These are phyloP conservation scores for Cyclophora punctaria DNA, from an alignment of 2,888 invertebrate species.

Conservation along the genomic window DNA sequence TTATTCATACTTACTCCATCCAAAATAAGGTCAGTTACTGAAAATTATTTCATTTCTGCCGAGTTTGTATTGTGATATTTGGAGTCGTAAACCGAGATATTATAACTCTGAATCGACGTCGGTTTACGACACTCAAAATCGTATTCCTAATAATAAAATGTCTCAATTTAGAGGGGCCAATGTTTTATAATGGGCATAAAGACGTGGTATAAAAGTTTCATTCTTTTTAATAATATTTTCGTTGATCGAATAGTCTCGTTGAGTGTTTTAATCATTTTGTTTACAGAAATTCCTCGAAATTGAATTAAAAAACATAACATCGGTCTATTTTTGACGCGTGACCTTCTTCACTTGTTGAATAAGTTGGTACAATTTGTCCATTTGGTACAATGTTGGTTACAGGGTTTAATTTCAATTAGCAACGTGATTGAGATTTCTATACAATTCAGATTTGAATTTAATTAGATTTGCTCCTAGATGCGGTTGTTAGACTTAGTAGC, in stretches of 20 bases:
- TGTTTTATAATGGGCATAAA: slow-evolving; percentile 65
- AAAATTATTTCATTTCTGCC: slow-evolving; percentile 25
- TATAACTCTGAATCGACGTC: slow-evolving; percentile 55
- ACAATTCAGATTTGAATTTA: no score
- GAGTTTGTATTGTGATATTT: slow-evolving; percentile 50
- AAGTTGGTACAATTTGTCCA: no score
- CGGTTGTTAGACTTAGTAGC: no score
- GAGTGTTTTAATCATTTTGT: slow-evolving; percentile 19
- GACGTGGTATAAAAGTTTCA: slow-evolving; percentile 31
- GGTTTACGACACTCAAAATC: slow-evolving; percentile 69
- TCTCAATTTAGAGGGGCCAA: slow-evolving; percentile 65
- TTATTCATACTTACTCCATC: not conserved
- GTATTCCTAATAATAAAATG: slow-evolving; percentile 73
- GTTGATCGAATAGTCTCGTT: slow-evolving; percentile 34
- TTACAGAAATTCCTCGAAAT: no score
- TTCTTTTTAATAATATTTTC: slow-evolving; percentile 23
- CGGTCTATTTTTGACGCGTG: no score
- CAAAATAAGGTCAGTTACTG: slow-evolving; percentile 9
- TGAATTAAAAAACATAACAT: no score
- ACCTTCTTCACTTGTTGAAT: no score
- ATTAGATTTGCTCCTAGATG: no score
- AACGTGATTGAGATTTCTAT: no score
- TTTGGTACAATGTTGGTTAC: no score
- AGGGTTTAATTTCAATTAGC: no score
- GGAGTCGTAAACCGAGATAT: slow-evolving; percentile 58